These are phyloP conservation scores for Ennomos quercinarius DNA, from an alignment of 2,888 invertebrate species.

Conservation along the genomic window DNA sequence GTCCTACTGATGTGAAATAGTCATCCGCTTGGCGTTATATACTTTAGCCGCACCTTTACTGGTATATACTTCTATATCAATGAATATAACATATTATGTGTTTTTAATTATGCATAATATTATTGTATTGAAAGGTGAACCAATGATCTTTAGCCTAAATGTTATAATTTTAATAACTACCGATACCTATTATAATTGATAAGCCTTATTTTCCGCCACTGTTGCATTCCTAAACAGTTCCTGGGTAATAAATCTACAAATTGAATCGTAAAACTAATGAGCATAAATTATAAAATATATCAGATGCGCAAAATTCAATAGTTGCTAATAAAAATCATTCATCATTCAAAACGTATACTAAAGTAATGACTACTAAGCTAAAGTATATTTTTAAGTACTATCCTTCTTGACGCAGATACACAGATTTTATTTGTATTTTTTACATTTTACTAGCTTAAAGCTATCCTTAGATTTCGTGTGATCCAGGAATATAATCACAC, in stretches of 20 bases:
- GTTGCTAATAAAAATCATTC: too few relatives aligned
- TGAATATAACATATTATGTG: conserved; percentile 15
- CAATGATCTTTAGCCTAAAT: conserved; percentile 37
- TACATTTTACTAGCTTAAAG: too few relatives aligned
- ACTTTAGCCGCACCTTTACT: conserved; percentile 7
- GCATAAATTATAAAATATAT: too few relatives aligned
- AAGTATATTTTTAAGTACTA: too few relatives aligned
- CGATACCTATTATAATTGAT: conserved; percentile 14
- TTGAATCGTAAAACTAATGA: conserved; percentile 5
- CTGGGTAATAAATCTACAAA: conserved; percentile 6
- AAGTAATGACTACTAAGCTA: too few relatives aligned
- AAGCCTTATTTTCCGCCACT: conserved; percentile 23
- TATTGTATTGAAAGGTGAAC: conserved; percentile 25
- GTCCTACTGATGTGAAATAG: too few relatives aligned
- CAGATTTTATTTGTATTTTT: too few relatives aligned
- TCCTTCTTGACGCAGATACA: too few relatives aligned
- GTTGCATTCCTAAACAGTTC: conserved; percentile 9
- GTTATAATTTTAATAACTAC: conserved; percentile 37
- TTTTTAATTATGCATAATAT: conserved; percentile 1
- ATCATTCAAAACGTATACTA: too few relatives aligned
- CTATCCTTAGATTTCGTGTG: too few relatives aligned
- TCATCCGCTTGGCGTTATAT: neutral
- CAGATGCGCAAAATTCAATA: too few relatives aligned
- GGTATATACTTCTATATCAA: conserved; percentile 3
- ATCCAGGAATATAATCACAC: too few relatives aligned